Evolutionary conservation across 1,140 invertebrate species (phyloP).

Genomic region (Zaprionus capensis): DNA sequence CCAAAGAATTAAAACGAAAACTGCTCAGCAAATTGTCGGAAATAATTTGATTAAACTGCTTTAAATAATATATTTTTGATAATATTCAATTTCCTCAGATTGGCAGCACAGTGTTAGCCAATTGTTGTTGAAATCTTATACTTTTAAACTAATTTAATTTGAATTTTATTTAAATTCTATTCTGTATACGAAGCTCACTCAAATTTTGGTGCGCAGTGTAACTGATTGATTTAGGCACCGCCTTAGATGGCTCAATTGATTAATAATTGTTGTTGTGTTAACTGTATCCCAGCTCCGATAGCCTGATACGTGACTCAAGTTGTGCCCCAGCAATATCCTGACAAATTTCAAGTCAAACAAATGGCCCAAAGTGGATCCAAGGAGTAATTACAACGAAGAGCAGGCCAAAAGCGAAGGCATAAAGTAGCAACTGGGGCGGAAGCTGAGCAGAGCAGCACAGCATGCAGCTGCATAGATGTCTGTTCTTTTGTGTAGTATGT

Average conservation of each 20-base stretch:
- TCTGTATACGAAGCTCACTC: accelerated
- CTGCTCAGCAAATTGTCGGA: conserved; percentile 12
- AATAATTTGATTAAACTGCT: neutral
- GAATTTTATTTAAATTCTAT: neutral
- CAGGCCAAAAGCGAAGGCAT: conserved; percentile 23
- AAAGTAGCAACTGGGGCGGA: conserved; percentile 25
- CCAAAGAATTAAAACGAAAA: conserved; percentile 40
- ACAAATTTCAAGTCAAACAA: conserved; percentile 79
- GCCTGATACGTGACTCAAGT: neutral
- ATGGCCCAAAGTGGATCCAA: conserved; percentile 70
- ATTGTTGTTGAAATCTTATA: neutral
- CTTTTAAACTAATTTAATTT: too few relatives aligned
- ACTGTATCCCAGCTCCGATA: conserved; percentile 21
- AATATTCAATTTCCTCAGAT: neutral
- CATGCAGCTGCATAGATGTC: conserved; percentile 17
- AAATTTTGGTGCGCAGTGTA: conserved; percentile 25
- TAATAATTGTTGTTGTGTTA: conserved; percentile 60
- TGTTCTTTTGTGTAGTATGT: conserved; percentile 25
- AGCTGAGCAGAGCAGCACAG: conserved; percentile 24
- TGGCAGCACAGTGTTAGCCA: neutral
- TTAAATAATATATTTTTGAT: neutral
- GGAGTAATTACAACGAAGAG: conserved; percentile 71
- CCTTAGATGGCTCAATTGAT: conserved; percentile 54
- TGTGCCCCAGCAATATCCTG: conserved; percentile 49
- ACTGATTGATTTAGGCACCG: conserved; percentile 44